Evolutionary conservation across 1,140 invertebrate genomes (phyloP).

Genomic region (Druon quercuslanigerum): DNA sequence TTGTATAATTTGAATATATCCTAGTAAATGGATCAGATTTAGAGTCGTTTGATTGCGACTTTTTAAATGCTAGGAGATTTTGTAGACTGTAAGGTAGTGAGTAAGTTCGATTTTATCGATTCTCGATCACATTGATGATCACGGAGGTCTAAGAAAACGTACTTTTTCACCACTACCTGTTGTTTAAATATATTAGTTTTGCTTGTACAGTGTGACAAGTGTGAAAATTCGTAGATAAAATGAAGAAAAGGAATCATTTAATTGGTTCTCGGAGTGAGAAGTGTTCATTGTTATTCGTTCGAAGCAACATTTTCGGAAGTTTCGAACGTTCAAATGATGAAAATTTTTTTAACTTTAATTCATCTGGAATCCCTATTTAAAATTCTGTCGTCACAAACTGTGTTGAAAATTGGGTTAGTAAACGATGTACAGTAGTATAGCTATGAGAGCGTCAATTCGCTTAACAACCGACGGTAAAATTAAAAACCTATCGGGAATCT

Average conservation of each 20-base stretch:
- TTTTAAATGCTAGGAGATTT: conserved; percentile 36
- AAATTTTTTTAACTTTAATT: too few relatives aligned
- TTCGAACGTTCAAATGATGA: too few relatives aligned
- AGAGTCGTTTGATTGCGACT: conserved; percentile 44
- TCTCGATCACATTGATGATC: conserved; percentile 19
- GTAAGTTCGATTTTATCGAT: conserved; percentile 43
- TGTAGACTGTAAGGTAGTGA: conserved; percentile 44
- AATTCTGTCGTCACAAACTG: too few relatives aligned
- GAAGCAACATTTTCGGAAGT: not conserved
- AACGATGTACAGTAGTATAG: too few relatives aligned
- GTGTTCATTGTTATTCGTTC: conserved; percentile 18
- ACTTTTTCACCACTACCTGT: conserved; percentile 34
- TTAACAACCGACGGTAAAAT: too few relatives aligned
- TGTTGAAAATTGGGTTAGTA: too few relatives aligned
- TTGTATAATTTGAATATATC: conserved; percentile 69
- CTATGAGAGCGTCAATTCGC: too few relatives aligned
- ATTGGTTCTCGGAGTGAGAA: conserved; percentile 5
- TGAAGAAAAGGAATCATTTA: not conserved
- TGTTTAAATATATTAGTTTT: conserved; percentile 30
- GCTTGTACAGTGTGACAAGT: conserved; percentile 3
- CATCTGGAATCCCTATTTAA: too few relatives aligned
- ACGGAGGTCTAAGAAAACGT: conserved; percentile 13
- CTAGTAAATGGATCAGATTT: conserved; percentile 54
- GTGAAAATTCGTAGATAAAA: conserved; percentile 25
- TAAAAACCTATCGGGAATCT: too few relatives aligned